Percentiles rank a stretch among this genome's conserved stretches.
phyloP scores from a whole-genome alignment of 2,797 vertebrate species.

The Danio jaintianensis region DNA sequence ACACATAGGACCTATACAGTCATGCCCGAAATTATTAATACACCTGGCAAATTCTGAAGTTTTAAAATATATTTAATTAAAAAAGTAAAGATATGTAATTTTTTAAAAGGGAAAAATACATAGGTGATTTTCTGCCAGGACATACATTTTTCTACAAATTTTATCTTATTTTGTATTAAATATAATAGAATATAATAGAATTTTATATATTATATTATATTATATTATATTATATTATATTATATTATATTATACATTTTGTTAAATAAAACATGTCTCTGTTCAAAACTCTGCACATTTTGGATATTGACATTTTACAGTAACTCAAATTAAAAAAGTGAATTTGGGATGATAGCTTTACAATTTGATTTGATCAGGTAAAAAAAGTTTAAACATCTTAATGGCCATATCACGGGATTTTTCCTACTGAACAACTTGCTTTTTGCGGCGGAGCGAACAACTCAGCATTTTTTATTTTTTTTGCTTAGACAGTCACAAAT shows the following conservation, averaged over 20 bases:
- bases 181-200: too few species aligned
- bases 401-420: conserved; percentile 76
- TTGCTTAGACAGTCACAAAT: conserved; percentile 74
- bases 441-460: conserved; percentile 65
- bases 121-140: too few species aligned
- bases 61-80: too few species aligned
- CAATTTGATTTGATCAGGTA: conserved; percentile 70
- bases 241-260: not conserved
- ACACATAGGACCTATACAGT: too few species aligned
- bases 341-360: conserved; percentile 45
- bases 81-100: too few species aligned
- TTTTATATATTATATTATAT: not conserved
- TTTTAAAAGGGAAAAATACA: too few species aligned
- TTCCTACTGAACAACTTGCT: conserved; percentile 73
- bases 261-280: not conserved
- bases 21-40: too few species aligned
- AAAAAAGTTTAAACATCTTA: conserved; percentile 75
- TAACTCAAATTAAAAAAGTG: conserved; percentile 13
- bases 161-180: too few species aligned
- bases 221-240: not conserved
- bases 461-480: conserved; percentile 73
- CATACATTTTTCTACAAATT: too few species aligned
- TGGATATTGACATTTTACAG: conserved; percentile 12
- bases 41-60: too few species aligned
- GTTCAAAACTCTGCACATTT: not conserved